Evolutionary conservation across 2,888 invertebrate species (phyloP).

Genomic region (Hyalella azteca): DNA sequence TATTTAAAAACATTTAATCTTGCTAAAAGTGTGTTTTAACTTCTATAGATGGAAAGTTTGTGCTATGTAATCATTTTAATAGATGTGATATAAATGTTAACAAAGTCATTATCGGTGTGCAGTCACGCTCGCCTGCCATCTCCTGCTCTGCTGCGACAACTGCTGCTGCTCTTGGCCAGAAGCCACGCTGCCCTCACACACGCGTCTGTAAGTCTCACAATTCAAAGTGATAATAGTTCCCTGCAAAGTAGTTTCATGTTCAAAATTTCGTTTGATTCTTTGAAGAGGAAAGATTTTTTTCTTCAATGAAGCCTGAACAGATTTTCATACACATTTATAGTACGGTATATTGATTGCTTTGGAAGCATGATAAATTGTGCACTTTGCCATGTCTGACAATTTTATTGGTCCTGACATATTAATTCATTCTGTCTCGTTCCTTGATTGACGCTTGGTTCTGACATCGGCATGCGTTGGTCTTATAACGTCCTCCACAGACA

Average conservation of each 20-base stretch:
- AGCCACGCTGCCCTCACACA: neutral
- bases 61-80: no score
- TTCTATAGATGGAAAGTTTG: no score
- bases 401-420: neutral
- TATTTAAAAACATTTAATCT: no score
- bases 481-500: no score
- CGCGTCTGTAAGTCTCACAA: neutral
- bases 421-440: no score
- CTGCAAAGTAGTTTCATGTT: neutral
- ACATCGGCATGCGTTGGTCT: no score
- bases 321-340: no score
- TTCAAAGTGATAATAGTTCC: neutral
- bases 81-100: no score
- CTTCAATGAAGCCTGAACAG: no score
- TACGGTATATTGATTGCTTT: neutral
- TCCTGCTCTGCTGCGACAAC: neutral
- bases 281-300: neutral
- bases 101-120: no score
- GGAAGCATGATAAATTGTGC: neutral
- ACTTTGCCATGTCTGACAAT: neutral
- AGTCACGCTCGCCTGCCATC: neutral
- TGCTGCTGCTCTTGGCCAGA: constrained; percentile 1
- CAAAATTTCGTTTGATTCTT: neutral
- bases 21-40: no score
- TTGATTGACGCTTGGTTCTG: no score